Base-by-base conservation (phyloP, 2,113 vertebrate species). In the Onychostruthus taczanowskii region DNA sequence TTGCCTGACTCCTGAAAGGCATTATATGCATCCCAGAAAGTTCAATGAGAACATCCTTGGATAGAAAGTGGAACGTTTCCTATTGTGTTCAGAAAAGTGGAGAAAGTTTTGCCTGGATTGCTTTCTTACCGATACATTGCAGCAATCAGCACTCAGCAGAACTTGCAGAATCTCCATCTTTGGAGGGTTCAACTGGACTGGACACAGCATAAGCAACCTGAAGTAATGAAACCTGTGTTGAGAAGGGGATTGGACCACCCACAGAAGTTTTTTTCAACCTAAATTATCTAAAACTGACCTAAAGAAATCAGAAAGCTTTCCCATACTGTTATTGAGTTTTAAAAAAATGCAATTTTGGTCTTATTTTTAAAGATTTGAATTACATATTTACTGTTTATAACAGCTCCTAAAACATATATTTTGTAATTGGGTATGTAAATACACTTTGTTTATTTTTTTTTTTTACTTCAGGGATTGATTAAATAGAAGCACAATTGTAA, bases 181-280 rank as follows among this genome's bases (percentile, higher is more conserved):
- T 6, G 3, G 15, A 75, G 27, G 24, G 15, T 64, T 84, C 23
- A 35, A 4, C 18, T 62, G 1, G 2, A 31, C 35, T 16, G 31
- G 26, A n/a, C 16, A 22, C 22, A 59, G 56, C 12, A 46, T 0
- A 0, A 86, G 30, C 0, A 6, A 56, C 28, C 19, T 62, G 39
- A 46, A 16, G 5, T 35, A 83, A 47, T 12, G 43, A 73, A 39
- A 67, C 2, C 23, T 43, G 5, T 7, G 19, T 16, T 81, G 61
- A 75, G 73, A 80, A 89, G 22, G 7, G 9, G 22, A 22, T 23
- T 81, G 55, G 41, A 83, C 13, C 35, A 69, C 15, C 13, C 61
- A 27, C 28, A 87, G 46, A 86, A 41, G 8, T 66, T 66, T 37
- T 41, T 41, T 73, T 49, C 43, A 68, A 46, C 30, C 31, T 74